Conservation (phyloP, 2,797 vertebrate species). For the Tiaroga cobitis region DNA sequence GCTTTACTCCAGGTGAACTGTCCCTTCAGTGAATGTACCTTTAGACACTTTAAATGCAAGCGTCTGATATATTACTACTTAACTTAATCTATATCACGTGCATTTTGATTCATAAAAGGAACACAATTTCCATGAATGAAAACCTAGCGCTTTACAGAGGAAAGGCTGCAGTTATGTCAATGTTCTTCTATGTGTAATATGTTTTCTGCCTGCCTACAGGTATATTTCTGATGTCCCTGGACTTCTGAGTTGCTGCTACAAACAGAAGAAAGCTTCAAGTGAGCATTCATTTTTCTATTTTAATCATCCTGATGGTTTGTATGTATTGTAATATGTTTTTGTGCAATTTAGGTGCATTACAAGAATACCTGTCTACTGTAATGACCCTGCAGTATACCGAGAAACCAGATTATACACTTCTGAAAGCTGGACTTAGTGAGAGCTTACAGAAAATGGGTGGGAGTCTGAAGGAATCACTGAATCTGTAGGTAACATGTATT, state of each 20-base stretch:
- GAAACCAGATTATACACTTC: slow-evolving; percentile 73
- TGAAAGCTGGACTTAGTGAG: slow-evolving; percentile 66
- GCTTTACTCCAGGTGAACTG: background rate
- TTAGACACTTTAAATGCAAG: background rate
- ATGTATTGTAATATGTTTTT: background rate
- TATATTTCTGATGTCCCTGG: slow-evolving; percentile 72
- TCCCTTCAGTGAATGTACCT: background rate
- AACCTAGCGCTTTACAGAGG: background rate
- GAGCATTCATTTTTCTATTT: slow-evolving; percentile 53
- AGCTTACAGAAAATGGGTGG: slow-evolving; percentile 69
- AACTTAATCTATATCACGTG: background rate
- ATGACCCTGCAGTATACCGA: slow-evolving; percentile 77
- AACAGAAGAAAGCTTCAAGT: slow-evolving; percentile 73
- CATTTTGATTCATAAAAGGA: slow-evolving; percentile 3
- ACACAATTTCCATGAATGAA: background rate
- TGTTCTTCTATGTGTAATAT: background rate
- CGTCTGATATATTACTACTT: background rate
- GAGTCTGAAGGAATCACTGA: slow-evolving; percentile 64
- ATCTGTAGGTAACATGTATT: slow-evolving; percentile 58
- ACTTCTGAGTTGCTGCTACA: slow-evolving; percentile 74
- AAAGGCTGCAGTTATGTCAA: background rate
- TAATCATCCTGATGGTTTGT: background rate
- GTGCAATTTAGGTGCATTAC: slow-evolving; percentile 68
- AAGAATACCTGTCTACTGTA: slow-evolving; percentile 72
- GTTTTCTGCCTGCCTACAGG: slow-evolving; percentile 55